A percentile compares a stretch with the other conserved stretches of the same genome.
phyloP scores from a whole-genome alignment of 1,140 invertebrate species.

The Wiebesia pumilae region DNA sequence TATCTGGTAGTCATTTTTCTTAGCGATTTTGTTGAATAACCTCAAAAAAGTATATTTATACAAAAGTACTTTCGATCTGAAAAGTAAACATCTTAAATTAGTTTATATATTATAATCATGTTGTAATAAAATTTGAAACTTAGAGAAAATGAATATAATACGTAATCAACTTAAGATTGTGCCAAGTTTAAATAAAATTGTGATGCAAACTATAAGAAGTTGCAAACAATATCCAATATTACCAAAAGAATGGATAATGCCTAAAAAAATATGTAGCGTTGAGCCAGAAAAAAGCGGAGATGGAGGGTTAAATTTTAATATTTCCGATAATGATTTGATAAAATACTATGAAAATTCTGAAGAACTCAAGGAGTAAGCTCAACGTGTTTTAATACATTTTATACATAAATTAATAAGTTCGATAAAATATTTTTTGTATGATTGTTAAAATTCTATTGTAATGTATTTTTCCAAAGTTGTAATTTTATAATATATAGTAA shows the following conservation, averaged over 20 bases:
- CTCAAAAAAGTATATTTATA: background rate
- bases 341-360: slow-evolving; percentile 71
- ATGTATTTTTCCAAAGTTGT: too few relatives aligned
- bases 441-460: too few relatives aligned
- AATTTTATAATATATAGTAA: too few relatives aligned
- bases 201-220: slow-evolving; percentile 55
- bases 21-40: background rate
- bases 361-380: slow-evolving; percentile 76
- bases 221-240: slow-evolving; percentile 75
- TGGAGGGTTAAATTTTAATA: slow-evolving; percentile 67
- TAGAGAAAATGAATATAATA: slow-evolving; percentile 57
- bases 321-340: slow-evolving; percentile 68
- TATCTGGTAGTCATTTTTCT: background rate
- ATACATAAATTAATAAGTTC: too few relatives aligned
- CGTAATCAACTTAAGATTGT: slow-evolving; percentile 43
- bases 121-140: background rate
- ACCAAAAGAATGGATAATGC: slow-evolving; percentile 81
- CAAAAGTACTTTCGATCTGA: background rate
- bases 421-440: too few relatives aligned
- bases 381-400: background rate
- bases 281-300: slow-evolving; percentile 78
- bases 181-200: slow-evolving; percentile 27
- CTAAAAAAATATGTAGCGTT: slow-evolving; percentile 75
- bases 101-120: background rate
- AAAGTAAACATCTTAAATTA: background rate